phyloP scores from a whole-genome alignment of 2,888 invertebrate genomes.

The Platypus cylindrus region DNA sequence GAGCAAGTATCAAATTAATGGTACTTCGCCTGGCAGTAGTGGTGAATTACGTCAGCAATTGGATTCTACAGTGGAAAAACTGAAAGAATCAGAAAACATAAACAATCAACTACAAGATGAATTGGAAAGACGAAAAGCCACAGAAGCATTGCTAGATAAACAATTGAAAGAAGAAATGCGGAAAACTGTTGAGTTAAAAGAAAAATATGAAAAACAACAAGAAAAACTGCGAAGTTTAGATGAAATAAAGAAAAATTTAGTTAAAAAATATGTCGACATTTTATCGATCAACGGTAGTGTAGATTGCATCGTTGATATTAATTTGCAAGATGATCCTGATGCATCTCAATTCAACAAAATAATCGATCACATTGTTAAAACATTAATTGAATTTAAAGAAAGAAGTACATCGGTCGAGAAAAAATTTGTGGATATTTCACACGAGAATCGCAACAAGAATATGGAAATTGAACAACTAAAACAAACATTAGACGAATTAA shows the following conservation, averaged over 20 bases:
- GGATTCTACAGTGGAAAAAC: too few relatives aligned
- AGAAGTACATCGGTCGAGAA: constrained; percentile 46
- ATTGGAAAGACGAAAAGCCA: too few relatives aligned
- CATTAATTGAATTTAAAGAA: constrained; percentile 44
- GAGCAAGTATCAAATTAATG: too few relatives aligned
- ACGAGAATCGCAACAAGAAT: constrained; percentile 36
- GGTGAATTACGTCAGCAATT: too few relatives aligned
- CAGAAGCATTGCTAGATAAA: constrained; percentile 10
- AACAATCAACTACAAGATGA: background rate
- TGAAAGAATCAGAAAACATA: background rate
- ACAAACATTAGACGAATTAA: constrained; percentile 30
- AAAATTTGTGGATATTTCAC: constrained; percentile 43
- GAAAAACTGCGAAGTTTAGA: constrained; percentile 6
- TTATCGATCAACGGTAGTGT: constrained; percentile 23
- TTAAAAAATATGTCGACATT: constrained; percentile 24
- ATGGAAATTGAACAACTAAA: constrained; percentile 32
- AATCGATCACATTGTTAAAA: constrained; percentile 42
- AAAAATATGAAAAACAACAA: constrained; percentile 18
- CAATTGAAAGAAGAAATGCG: constrained; percentile 11
- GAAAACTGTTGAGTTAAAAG: constrained; percentile 11
- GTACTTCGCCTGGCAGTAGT: too few relatives aligned
- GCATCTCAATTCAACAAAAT: constrained; percentile 33
- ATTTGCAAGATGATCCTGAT: too few relatives aligned
- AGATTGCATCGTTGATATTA: too few relatives aligned
- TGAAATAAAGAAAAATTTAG: constrained; percentile 16